These are phyloP conservation scores for Myotis pilosus DNA, from an alignment of 2,797 vertebrate species.

Conservation along the genomic window DNA sequence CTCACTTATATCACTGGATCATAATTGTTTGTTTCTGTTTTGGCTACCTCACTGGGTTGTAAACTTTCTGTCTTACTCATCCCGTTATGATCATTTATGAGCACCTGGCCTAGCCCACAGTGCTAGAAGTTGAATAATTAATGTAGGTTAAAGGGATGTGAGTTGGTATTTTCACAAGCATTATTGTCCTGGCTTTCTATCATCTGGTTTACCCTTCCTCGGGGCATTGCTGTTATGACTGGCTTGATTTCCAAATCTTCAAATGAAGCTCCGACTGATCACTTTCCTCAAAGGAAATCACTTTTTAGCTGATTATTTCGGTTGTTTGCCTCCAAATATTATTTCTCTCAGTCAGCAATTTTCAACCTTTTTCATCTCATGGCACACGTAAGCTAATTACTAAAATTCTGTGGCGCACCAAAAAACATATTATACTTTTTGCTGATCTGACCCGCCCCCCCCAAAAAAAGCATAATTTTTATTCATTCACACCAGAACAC, in stretches of 20 bases:
- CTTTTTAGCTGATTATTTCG: background rate
- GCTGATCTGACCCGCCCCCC: background rate
- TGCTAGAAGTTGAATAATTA: background rate
- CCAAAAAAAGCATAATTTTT: background rate
- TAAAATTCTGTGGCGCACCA: background rate
- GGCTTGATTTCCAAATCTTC: background rate
- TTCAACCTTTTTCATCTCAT: background rate
- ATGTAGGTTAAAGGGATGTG: background rate
- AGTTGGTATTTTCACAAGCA: background rate
- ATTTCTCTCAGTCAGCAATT: background rate
- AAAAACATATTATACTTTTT: background rate
- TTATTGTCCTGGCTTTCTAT: background rate
- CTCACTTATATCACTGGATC: background rate
- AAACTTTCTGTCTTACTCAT: background rate
- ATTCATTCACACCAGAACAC: background rate
- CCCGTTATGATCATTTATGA: background rate
- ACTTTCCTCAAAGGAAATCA: background rate
- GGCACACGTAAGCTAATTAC: background rate
- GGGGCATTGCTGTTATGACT: background rate
- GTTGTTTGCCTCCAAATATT: background rate
- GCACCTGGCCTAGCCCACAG: background rate
- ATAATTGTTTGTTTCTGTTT: background rate
- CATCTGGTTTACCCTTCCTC: background rate
- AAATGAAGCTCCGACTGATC: background rate
- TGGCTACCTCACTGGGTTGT: background rate